A percentile compares a stretch with the other conserved stretches of the same genome.
Conservation (phyloP, 2,797 vertebrate genomes). For the Lindbergichthys nudifrons region DNA sequence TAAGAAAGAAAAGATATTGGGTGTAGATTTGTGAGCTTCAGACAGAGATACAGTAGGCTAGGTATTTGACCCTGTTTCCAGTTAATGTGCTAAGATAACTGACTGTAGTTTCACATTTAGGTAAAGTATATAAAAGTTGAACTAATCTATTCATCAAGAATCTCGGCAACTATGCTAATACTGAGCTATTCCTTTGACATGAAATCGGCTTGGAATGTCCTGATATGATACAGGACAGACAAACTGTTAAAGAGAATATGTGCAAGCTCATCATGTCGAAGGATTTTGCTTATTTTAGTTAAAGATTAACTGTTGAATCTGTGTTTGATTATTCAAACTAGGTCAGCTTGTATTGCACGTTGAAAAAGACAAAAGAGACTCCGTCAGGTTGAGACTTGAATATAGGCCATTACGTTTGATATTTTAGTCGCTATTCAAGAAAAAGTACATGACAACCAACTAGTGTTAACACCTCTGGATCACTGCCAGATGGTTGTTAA, state of each 20-base stretch:
- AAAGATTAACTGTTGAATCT: conserved; percentile 22
- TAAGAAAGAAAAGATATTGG: neutral
- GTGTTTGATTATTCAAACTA: conserved; percentile 19
- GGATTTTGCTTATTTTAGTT: neutral
- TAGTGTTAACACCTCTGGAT: conserved; percentile 10
- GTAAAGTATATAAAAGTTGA: neutral
- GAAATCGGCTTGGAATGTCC: neutral
- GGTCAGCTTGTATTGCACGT: neutral
- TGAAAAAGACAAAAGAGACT: conserved; percentile 6
- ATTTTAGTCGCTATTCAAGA: neutral
- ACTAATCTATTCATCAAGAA: neutral
- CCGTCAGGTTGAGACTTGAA: neutral
- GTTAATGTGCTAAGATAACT: neutral
- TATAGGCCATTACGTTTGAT: neutral
- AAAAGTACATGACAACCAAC: neutral
- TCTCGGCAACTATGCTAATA: neutral
- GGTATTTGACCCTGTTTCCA: neutral
- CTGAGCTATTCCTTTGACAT: neutral
- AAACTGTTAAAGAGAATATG: neutral
- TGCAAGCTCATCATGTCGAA: neutral
- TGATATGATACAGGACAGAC: conserved; percentile 2
- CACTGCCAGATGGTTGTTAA: neutral
- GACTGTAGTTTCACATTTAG: neutral
- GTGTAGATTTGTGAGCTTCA: neutral
- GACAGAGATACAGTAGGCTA: neutral